Conservation (phyloP, 2,797 vertebrate species). For the Rhinella marina region DNA sequence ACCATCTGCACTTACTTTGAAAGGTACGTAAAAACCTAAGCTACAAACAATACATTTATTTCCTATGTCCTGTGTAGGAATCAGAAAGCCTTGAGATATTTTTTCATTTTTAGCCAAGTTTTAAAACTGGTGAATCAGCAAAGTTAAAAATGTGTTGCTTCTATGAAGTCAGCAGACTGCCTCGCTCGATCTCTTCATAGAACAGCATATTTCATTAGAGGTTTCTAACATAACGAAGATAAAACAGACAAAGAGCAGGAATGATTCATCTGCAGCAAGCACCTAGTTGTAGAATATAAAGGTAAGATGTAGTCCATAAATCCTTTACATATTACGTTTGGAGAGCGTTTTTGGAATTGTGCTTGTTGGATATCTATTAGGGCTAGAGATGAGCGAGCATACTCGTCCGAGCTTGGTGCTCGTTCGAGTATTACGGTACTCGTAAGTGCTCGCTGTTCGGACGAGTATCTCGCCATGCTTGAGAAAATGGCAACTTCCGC, state of each 20-base stretch:
- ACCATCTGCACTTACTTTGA: slow-evolving; percentile 36
- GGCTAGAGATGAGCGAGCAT: too few relatives aligned
- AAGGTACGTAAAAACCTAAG: slow-evolving; percentile 27
- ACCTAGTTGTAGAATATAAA: neutral
- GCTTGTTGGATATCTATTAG: too few relatives aligned
- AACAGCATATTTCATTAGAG: neutral
- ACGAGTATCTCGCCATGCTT: too few relatives aligned
- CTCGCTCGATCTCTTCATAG: neutral
- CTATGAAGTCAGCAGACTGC: neutral
- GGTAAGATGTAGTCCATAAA: neutral
- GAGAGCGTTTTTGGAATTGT: too few relatives aligned
- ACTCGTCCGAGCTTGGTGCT: too few relatives aligned
- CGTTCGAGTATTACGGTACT: too few relatives aligned
- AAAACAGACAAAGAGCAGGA: neutral
- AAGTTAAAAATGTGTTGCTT: slow-evolving; percentile 5
- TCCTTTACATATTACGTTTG: neutral
- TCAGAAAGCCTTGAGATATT: slow-evolving; percentile 31
- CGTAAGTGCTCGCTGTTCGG: too few relatives aligned
- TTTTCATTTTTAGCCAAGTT: slow-evolving; percentile 27
- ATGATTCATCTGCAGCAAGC: neutral
- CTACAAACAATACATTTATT: slow-evolving; percentile 44
- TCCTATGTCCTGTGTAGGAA: slow-evolving; percentile 11
- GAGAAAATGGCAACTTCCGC: too few relatives aligned
- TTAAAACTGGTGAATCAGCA: slow-evolving; percentile 22
- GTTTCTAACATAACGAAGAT: neutral